Base-by-base conservation (phyloP, 2,888 invertebrate species). In the Aphodius sticticus region DNA sequence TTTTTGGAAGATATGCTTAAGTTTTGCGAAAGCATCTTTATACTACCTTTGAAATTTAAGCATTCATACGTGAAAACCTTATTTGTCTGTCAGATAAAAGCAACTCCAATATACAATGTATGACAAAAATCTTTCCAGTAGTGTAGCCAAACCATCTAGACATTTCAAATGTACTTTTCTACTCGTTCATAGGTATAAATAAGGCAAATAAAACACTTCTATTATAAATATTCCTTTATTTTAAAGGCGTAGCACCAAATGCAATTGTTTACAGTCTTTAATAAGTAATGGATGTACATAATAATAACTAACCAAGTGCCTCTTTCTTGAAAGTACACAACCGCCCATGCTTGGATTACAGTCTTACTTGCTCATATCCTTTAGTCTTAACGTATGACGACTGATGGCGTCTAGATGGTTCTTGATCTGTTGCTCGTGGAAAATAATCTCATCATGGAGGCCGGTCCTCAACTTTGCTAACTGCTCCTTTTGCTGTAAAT, bases 351-450 rank as follows among this genome's bases (percentile, higher is more conserved):
- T 76, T 76, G 15, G 15, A 53, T 69, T 15, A 15, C 15, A 5
- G 38, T 37, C 84, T 79, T 26, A 26, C 26, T 69, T 90, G 89
- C 38, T 90, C 87, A 93, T 87, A 9, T 93, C 91, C 7, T 88
- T 85, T 69, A 94, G 92, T 86, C 92, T 91, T 70, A 91, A 85
- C 91, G 95, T 95, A 87, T 96, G 95, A 81, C 96, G 95, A 81
- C 92, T 89, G 85, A 97, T 96, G 14, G 96, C 96, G 82, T 96
- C 96, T 88, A 96, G 94, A 86, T 96, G 96, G 83, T 95, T 94
- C 87, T 96, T 95, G 85, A 97, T 96, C 89, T 96, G 95, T 83
- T 95, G 95, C 89, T 96, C 93, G 86, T 97, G 97, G 89, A 96
- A 96, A 70, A 91, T 89, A 75, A 96, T 95, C 90, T 97, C 96